phyloP scores from a whole-genome alignment of 1,140 invertebrate species.

The Antheraea mylitta region DNA sequence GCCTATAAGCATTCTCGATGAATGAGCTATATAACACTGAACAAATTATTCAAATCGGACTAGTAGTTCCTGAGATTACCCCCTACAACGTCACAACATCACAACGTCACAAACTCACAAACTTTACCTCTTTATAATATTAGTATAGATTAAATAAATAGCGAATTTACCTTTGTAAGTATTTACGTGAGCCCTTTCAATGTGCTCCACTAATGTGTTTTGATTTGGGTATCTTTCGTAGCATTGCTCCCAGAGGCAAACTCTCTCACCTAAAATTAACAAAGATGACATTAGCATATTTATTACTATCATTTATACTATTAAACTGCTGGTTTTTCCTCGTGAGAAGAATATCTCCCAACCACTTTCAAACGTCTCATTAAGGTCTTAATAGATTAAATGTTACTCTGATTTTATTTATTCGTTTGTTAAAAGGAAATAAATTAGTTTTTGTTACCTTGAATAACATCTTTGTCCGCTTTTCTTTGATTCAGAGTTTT shows the following conservation, averaged over 20 bases:
- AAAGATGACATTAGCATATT: slow-evolving; percentile 15
- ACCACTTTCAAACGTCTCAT: neutral
- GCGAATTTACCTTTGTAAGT: slow-evolving; percentile 81
- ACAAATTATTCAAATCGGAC: no score
- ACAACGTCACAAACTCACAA: no score
- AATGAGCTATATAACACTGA: no score
- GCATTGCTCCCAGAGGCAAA: slow-evolving; percentile 93
- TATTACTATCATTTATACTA: neutral
- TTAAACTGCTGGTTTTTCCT: no score
- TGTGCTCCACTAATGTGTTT: slow-evolving; percentile 91
- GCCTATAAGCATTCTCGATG: no score
- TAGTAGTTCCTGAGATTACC: no score
- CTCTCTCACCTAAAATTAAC: slow-evolving; percentile 67
- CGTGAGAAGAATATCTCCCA: no score
- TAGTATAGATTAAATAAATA: neutral
- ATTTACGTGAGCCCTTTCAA: slow-evolving; percentile 95
- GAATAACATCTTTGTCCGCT: slow-evolving; percentile 48
- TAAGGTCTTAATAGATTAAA: neutral
- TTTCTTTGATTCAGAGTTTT: slow-evolving; percentile 34
- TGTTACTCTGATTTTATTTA: neutral
- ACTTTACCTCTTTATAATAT: no score
- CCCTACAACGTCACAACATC: no score
- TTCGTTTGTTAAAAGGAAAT: neutral
- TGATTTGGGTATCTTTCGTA: slow-evolving; percentile 88
- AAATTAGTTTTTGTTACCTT: slow-evolving; percentile 36